Percentiles rank a stretch among this genome's conserved stretches.
Evolutionary conservation across 2,797 vertebrate genomes (phyloP).

Genomic region (Acanthurus leucopareius): DNA sequence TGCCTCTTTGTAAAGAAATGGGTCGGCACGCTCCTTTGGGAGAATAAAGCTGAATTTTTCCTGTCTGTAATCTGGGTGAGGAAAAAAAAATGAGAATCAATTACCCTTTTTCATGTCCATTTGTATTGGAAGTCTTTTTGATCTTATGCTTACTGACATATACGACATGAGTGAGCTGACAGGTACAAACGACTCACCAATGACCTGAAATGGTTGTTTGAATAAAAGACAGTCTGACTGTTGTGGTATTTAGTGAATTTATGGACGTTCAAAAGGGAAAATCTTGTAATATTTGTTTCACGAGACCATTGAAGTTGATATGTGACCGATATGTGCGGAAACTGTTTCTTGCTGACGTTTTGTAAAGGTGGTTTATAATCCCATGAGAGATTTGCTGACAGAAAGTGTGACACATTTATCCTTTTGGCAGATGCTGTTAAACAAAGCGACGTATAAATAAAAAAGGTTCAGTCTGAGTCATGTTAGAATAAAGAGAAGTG

Average conservation of each 20-base stretch:
- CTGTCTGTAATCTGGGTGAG: background rate
- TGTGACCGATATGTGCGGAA: background rate
- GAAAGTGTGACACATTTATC: background rate
- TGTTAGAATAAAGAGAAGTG: background rate
- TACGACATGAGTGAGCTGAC: background rate
- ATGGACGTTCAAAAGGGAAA: background rate
- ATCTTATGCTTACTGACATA: background rate
- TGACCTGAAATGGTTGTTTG: background rate
- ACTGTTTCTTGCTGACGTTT: background rate
- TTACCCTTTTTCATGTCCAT: background rate
- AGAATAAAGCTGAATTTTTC: conserved; percentile 1
- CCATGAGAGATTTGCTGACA: background rate
- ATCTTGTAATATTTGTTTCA: background rate
- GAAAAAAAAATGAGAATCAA: conserved; percentile 3
- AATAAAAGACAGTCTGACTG: background rate
- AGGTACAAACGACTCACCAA: background rate
- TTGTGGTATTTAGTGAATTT: background rate
- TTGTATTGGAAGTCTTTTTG: background rate
- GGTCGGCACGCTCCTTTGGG: conserved; percentile 5
- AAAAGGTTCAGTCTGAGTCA: background rate
- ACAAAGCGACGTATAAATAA: background rate
- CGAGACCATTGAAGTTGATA: background rate
- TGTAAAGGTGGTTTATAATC: conserved; percentile 1
- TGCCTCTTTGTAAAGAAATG: conserved; percentile 2
- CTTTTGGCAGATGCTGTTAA: background rate